Percentiles rank a stretch among this genome's conserved stretches.
These are phyloP conservation scores for Cataglyphis cursor DNA, from an alignment of 2,888 invertebrate genomes.

Conservation along the genomic window DNA sequence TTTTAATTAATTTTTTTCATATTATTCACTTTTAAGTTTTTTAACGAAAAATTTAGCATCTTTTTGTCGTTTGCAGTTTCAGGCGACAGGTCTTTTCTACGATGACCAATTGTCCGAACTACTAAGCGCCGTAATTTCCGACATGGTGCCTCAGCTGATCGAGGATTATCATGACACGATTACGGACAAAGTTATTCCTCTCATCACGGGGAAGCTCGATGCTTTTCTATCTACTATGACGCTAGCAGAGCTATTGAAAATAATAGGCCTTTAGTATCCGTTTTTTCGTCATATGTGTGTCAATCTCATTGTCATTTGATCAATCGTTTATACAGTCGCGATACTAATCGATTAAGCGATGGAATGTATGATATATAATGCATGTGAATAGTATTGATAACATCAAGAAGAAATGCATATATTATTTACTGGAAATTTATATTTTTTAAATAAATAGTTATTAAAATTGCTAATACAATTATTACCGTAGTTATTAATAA, in stretches of 20 bases:
- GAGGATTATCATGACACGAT: constrained; percentile 71
- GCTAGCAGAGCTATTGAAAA: constrained; percentile 59
- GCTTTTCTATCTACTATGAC: constrained; percentile 59
- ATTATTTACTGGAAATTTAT: background rate
- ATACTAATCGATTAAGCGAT: background rate
- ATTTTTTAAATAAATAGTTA: background rate
- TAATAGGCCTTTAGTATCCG: constrained; percentile 39
- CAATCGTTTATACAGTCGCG: background rate
- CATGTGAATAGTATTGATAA: background rate
- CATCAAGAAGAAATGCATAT: background rate
- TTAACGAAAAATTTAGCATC: background rate
- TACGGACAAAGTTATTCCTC: background rate
- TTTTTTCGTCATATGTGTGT: background rate
- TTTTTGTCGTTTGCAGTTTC: constrained; percentile 52
- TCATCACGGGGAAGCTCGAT: constrained; percentile 48
- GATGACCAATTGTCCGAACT: constrained; percentile 73
- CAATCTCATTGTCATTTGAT: background rate
- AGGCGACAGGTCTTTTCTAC: constrained; percentile 74
- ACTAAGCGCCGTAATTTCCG: constrained; percentile 70
- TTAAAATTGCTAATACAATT: background rate
- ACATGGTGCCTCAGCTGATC: constrained; percentile 70
- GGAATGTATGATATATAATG: background rate
- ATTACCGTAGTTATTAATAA: background rate
- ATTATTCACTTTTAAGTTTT: background rate
- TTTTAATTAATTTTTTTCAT: background rate